Evolutionary conservation across 2,113 vertebrate species (phyloP).

Genomic region (Pithys albifrons): DNA sequence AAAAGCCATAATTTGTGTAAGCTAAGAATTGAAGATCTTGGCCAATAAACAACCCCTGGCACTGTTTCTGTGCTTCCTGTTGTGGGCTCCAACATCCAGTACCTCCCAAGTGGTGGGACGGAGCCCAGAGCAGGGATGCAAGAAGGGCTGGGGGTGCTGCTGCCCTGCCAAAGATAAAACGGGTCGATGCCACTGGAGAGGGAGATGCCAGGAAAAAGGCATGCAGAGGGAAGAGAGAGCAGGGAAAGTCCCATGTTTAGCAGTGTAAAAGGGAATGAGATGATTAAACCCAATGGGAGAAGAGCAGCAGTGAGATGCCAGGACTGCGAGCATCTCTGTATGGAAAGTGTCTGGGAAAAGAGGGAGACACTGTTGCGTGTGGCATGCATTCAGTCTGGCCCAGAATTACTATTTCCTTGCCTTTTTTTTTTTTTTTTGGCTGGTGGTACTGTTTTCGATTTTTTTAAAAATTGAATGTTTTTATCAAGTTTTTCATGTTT

Average conservation of each 20-base stretch:
- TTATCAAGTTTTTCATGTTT: neutral
- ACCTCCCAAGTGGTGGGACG: conserved; percentile 53
- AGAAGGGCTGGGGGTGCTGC: neutral
- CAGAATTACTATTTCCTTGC: neutral
- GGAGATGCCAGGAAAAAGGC: neutral
- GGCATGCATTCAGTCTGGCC: neutral
- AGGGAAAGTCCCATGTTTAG: neutral
- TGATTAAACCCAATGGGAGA: neutral
- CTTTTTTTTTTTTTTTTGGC: neutral
- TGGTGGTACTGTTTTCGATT: neutral
- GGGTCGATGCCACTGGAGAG: neutral
- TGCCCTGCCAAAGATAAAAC: neutral
- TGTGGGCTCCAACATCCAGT: neutral
- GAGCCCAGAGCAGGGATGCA: neutral
- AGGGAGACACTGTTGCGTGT: neutral
- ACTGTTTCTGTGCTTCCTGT: neutral
- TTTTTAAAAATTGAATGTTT: neutral
- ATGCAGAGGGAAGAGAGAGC: neutral
- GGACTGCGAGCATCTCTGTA: neutral
- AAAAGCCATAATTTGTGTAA: conserved; percentile 4
- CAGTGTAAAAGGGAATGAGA: neutral
- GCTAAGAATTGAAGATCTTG: neutral
- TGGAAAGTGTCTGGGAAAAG: neutral
- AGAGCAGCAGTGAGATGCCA: neutral
- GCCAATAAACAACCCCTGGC: conserved; percentile 21